Percentiles rank a stretch among this genome's conserved stretches.
These are phyloP conservation scores for Corythornis cristatus DNA, from an alignment of 2,113 vertebrate genomes.

Conservation along the genomic window DNA sequence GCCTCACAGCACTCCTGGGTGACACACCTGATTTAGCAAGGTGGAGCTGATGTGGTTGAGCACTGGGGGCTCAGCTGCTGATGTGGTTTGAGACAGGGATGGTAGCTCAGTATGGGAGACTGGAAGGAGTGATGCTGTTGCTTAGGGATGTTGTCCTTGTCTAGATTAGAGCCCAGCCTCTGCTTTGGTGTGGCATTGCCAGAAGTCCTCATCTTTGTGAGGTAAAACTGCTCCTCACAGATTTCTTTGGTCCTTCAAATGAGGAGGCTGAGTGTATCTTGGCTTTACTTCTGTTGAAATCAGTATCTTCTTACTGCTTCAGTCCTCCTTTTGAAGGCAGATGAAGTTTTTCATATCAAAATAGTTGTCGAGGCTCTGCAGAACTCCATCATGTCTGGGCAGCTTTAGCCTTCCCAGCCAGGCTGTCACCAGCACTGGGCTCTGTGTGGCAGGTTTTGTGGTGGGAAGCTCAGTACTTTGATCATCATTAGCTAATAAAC, in stretches of 20 bases:
- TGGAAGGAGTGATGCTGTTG: fast-evolving
- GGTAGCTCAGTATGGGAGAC: background rate
- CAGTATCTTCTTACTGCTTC: background rate
- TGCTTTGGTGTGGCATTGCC: background rate
- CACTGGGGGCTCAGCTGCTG: background rate
- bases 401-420: background rate
- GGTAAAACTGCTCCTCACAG: background rate
- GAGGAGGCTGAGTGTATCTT: background rate
- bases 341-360: fast-evolving
- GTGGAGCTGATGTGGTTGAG: background rate
- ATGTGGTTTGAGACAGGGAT: background rate
- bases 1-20: background rate
- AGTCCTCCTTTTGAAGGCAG: background rate
- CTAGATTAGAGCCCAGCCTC: background rate
- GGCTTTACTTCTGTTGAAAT: background rate
- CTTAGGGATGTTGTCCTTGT: fast-evolving
- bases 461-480: background rate
- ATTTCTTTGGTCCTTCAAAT: background rate
- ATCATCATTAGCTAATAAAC: background rate
- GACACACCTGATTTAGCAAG: background rate
- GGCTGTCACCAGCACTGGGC: background rate
- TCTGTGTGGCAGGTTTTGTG: background rate
- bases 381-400: background rate
- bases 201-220: background rate
- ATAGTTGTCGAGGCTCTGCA: background rate